A percentile compares a stretch with the other conserved stretches of the same genome.
These are phyloP conservation scores for Ceramica pisi DNA, from an alignment of 2,888 invertebrate species.

Conservation along the genomic window DNA sequence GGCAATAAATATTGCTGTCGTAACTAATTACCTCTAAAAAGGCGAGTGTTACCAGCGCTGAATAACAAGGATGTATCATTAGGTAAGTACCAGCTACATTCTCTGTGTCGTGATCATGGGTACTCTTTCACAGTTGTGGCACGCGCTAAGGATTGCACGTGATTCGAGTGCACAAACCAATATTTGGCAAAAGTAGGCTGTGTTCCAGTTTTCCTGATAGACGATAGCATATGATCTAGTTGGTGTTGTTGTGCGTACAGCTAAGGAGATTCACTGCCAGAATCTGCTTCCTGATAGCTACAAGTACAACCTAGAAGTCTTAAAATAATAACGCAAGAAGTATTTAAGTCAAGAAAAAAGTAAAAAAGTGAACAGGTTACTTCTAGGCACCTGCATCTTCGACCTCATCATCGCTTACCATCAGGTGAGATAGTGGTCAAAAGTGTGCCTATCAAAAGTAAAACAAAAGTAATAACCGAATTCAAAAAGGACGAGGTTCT, in stretches of 20 bases:
- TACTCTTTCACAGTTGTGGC: conserved; percentile 21
- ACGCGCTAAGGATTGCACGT: conserved; percentile 18
- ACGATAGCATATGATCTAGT: background rate
- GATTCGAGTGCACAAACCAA: conserved; percentile 6
- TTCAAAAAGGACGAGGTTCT: no score
- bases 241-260: background rate
- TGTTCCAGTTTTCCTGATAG: background rate
- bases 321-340: no score
- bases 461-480: no score
- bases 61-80: conserved; percentile 37
- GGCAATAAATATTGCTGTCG: conserved; percentile 43
- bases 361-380: no score
- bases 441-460: no score
- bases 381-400: no score
- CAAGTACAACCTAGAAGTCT: no score
- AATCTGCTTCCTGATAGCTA: no score
- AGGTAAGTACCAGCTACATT: conserved; percentile 10
- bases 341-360: no score
- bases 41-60: conserved; percentile 15
- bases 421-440: no score
- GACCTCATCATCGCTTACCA: no score
- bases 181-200: conserved; percentile 13
- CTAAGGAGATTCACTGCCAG: no score
- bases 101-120: conserved; percentile 44
- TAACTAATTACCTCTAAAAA: conserved; percentile 39